Evolutionary conservation across 2,888 invertebrate genomes (phyloP).

Genomic region (Galerucella pusilla): DNA sequence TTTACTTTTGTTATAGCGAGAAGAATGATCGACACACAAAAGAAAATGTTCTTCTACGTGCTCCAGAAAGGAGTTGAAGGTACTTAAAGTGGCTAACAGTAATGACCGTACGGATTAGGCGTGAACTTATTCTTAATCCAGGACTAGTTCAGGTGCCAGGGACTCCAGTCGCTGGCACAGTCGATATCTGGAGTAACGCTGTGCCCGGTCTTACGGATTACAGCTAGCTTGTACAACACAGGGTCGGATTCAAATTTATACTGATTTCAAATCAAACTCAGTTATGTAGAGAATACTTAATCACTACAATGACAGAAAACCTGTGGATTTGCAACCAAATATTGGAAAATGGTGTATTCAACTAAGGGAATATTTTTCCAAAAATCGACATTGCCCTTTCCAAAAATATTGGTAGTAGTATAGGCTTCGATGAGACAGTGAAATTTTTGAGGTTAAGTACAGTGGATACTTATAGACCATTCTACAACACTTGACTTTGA

Average conservation of each 20-base stretch:
- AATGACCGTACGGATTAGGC: constrained; percentile 50
- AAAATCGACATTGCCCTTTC: no score
- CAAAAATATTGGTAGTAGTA: no score
- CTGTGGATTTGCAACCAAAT: no score
- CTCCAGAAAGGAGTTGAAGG: not conserved
- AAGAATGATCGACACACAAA: constrained; percentile 9
- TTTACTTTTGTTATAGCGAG: constrained; percentile 7
- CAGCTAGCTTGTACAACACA: constrained; percentile 6
- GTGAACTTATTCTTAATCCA: constrained; percentile 50
- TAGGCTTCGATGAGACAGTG: no score
- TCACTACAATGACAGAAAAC: no score
- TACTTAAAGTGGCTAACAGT: constrained; percentile 41
- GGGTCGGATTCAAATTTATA: not conserved
- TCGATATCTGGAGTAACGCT: constrained; percentile 66
- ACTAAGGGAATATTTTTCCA: no score
- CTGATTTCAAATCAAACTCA: not conserved
- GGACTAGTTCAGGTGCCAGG: constrained; percentile 59
- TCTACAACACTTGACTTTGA: no score
- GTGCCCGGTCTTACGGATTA: constrained; percentile 59
- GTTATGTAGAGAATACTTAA: no score
- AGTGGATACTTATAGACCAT: no score
- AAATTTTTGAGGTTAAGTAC: no score
- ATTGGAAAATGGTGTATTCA: no score
- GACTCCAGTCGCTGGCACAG: constrained; percentile 60
- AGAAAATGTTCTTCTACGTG: constrained; percentile 2